phyloP scores from a whole-genome alignment of 2,888 invertebrate genomes.

The Anorthoa munda region DNA sequence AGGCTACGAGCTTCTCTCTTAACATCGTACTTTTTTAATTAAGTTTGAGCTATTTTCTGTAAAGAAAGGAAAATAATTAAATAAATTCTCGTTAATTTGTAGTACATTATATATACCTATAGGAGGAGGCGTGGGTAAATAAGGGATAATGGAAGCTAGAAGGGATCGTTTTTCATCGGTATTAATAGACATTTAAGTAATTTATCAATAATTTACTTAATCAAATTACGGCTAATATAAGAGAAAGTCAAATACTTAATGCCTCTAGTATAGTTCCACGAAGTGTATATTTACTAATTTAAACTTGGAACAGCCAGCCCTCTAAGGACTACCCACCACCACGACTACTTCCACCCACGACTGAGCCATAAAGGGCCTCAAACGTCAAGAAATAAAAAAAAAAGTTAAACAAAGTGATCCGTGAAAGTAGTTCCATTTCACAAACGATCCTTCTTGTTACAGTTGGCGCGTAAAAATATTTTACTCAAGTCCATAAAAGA shows the following conservation, averaged over 20 bases:
- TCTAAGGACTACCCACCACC: slow-evolving; percentile 7
- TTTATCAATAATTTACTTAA: not conserved
- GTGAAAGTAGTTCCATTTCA: slow-evolving; percentile 31
- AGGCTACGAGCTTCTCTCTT: slow-evolving; percentile 6
- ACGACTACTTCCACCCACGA: not conserved
- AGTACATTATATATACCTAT: not conserved
- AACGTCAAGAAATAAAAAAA: slow-evolving; percentile 28
- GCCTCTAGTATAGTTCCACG: slow-evolving; percentile 1
- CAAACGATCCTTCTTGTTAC: slow-evolving; percentile 33
- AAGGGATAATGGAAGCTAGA: not conserved
- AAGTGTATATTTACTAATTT: slow-evolving; percentile 28
- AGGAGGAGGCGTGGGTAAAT: not conserved
- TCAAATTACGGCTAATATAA: not conserved
- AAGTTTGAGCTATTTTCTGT: slow-evolving; percentile 36
- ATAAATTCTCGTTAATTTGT: slow-evolving; percentile 15
- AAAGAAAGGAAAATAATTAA: slow-evolving; percentile 21
- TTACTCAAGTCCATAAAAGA: slow-evolving; percentile 51
- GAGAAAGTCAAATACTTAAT: not conserved
- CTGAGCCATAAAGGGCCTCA: slow-evolving; percentile 3
- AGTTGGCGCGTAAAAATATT: slow-evolving; percentile 40
- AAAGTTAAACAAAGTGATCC: slow-evolving; percentile 10
- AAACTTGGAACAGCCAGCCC: slow-evolving; percentile 24
- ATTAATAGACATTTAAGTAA: slow-evolving; percentile 15
- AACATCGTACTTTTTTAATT: slow-evolving; percentile 49
- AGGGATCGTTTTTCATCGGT: not conserved